These are phyloP conservation scores for Hylomyscus alleni DNA, from an alignment of 2,797 vertebrate species.

Conservation along the genomic window DNA sequence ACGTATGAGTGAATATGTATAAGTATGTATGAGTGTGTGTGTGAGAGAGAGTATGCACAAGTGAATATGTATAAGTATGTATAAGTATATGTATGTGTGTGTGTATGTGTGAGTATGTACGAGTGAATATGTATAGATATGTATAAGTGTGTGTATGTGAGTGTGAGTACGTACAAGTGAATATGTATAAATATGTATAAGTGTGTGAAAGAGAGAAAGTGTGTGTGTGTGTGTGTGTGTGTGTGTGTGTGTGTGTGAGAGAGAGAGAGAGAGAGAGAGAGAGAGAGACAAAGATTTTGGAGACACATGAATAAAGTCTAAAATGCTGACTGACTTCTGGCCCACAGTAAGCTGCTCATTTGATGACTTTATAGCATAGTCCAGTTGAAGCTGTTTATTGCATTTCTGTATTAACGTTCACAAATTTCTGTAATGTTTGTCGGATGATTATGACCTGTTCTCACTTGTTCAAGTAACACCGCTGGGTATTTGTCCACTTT, in stretches of 20 bases:
- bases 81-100: no score
- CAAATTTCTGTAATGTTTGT: constrained; percentile 6
- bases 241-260: neutral
- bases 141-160: no score
- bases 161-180: no score
- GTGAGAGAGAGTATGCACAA: neutral
- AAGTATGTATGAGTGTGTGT: neutral
- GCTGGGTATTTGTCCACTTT: neutral
- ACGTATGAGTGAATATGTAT: no score
- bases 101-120: no score
- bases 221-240: neutral
- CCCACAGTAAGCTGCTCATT: neutral
- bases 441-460: neutral
- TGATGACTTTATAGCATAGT: neutral
- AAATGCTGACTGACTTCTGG: constrained; percentile 3
- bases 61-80: no score
- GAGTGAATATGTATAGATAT: no score
- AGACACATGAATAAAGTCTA: neutral
- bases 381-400: constrained; percentile 5
- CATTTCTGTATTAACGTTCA: constrained; percentile 49
- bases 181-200: no score
- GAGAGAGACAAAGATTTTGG: neutral
- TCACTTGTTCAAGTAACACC: neutral
- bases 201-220: no score
- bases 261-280: no score